Base-by-base conservation (phyloP, 2,797 vertebrate genomes). In the Oreochromis mossambicus region DNA sequence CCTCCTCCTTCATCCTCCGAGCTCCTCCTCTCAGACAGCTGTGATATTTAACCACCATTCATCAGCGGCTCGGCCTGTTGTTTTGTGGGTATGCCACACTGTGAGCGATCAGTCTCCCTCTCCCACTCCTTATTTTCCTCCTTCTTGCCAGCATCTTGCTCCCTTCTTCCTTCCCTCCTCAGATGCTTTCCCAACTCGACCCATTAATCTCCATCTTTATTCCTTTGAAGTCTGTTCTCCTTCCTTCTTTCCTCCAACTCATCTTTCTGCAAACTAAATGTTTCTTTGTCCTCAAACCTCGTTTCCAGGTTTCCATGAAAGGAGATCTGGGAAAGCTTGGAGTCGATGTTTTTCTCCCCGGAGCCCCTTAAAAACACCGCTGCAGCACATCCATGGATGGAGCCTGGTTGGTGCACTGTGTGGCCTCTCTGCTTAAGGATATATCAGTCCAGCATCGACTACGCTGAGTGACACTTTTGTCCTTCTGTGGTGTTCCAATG, bases 31-130 rank as follows among this genome's bases (percentile, higher is more conserved):
- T 48, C 41, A 73, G 68, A 48, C 68, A 86, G 80, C 63, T 83
- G 79, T 78, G 79, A 84, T 75, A 78, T 88, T 83, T 86, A 86
- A 66, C 79, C 3, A 1, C 66, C 70, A 14, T 79, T 70, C 85
- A 81, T 81, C 83, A 79, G 51, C 56, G 17, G 78, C 83, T 63
- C 50, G 13, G 43, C 68, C 43, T 29, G 41, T 73, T 73, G 68
- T 73, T 73, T 48, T 48, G 68, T 73, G 24, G 6, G 68, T 11
- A 32, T 4, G 3, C 24, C 68, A n/a, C 10, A 6, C 68, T 75
- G 68, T 0, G 68, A 75, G 68, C 9, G 15, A 75, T 75, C 24
- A 19, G 68, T 19, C 24, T 32, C n/a, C 63, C n/a, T 19, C 43
- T 29, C n/a, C 0, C 34, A 0, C n/a, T 70, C 68, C 43, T 32